A percentile compares a stretch with the other conserved stretches of the same genome.
These are phyloP conservation scores for Megaleporinus macrocephalus DNA, from an alignment of 2,113 vertebrate species.

Conservation along the genomic window DNA sequence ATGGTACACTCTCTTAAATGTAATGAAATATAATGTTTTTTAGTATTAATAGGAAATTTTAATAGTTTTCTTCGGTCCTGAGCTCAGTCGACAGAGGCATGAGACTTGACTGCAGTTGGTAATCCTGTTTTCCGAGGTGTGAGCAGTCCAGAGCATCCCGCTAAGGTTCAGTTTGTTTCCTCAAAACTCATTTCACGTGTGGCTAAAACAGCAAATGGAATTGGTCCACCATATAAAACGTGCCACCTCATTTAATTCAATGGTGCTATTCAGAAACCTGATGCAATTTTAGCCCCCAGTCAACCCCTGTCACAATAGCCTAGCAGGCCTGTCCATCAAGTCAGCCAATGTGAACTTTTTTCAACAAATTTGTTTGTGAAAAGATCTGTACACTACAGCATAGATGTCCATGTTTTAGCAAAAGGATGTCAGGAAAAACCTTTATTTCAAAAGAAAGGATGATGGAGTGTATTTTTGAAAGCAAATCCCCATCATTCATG, in stretches of 20 bases:
- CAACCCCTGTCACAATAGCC: conserved; percentile 27
- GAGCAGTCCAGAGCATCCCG: conserved; percentile 32
- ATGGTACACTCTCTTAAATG: neutral
- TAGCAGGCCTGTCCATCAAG: conserved; percentile 45
- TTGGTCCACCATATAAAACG: conserved; percentile 38
- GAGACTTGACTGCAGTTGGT: conserved; percentile 23
- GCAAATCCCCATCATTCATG: conserved; percentile 37
- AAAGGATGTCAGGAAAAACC: conserved; percentile 6
- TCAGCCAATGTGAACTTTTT: conserved; percentile 2
- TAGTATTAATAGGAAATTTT: neutral
- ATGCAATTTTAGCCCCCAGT: conserved; percentile 29
- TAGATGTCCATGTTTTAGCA: conserved; percentile 9
- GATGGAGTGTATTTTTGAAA: conserved; percentile 20
- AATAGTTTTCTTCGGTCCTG: neutral
- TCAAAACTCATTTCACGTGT: conserved; percentile 56
- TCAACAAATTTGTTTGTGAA: neutral
- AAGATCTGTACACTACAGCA: neutral
- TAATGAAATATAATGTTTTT: neutral
- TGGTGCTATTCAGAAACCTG: conserved; percentile 43
- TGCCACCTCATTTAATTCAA: conserved; percentile 51
- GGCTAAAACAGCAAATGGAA: conserved; percentile 56
- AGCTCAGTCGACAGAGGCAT: neutral
- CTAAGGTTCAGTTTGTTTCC: conserved; percentile 38
- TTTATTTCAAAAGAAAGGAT: conserved; percentile 2
- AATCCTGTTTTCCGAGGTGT: conserved; percentile 28